phyloP scores from a whole-genome alignment of 92 coral and sea anemone genomes.

The Palythoa grandiflora region DNA sequence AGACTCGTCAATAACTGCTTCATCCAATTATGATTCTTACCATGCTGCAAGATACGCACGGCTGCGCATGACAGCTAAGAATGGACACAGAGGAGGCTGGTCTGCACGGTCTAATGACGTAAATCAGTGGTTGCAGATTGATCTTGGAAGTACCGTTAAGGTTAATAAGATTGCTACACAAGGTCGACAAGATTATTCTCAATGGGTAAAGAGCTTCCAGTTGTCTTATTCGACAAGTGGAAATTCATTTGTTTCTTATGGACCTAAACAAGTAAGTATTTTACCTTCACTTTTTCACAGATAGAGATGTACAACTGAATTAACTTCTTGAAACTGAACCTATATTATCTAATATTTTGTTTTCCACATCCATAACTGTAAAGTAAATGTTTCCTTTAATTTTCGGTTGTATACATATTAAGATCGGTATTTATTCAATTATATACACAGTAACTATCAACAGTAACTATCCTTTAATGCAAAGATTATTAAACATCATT shows the following conservation, averaged over 20 bases:
- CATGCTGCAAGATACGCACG: conserved; percentile 18
- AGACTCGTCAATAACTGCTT: conserved; percentile 24
- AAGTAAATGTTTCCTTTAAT: too few species aligned
- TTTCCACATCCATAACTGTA: too few species aligned
- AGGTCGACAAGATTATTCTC: conserved; percentile 3
- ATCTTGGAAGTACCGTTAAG: conserved; percentile 8
- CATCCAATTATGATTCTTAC: not conserved
- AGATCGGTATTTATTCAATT: too few species aligned
- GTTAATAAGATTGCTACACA: conserved; percentile 27
- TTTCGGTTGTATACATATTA: too few species aligned
- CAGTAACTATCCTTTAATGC: too few species aligned
- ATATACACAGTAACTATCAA: too few species aligned
- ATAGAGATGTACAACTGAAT: too few species aligned
- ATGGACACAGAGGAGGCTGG: conserved; percentile 45
- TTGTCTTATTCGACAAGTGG: conserved; percentile 13
- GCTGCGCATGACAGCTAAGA: conserved; percentile 36
- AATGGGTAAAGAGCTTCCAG: conserved; percentile 8
- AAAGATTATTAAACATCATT: too few species aligned
- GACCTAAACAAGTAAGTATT: not conserved
- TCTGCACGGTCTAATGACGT: conserved; percentile 9
- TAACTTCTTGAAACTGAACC: too few species aligned
- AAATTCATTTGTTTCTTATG: conserved; percentile 4
- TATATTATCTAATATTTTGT: too few species aligned
- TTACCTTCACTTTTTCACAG: too few species aligned
- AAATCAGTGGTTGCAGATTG: conserved; percentile 24